Percentiles rank a stretch among this genome's conserved stretches.
These are phyloP conservation scores for Peromyscus nudipes DNA, from an alignment of 2,797 vertebrate genomes.

Conservation along the genomic window DNA sequence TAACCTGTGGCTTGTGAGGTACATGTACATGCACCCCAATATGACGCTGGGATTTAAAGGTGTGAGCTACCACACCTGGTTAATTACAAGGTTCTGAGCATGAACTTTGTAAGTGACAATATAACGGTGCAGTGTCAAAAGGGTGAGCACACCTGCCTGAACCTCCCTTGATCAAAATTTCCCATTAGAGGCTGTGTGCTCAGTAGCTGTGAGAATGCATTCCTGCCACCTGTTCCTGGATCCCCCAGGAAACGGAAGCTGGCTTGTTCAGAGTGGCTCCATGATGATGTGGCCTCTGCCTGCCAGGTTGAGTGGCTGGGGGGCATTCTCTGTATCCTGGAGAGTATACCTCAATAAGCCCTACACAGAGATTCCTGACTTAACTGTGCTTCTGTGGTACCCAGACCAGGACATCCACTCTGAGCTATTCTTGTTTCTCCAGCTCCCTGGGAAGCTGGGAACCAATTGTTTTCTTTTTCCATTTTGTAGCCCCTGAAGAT, in stretches of 20 bases:
- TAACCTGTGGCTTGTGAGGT: background rate
- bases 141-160: background rate
- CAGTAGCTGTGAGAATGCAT: background rate
- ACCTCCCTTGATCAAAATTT: background rate
- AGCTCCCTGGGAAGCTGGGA: background rate
- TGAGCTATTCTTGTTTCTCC: background rate
- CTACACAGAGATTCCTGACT: background rate
- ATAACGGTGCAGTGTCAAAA: background rate
- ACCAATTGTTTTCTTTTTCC: background rate
- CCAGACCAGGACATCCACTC: background rate
- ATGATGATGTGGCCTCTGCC: background rate
- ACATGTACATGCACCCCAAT: background rate
- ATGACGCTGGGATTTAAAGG: background rate
- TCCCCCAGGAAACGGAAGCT: background rate
- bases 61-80: background rate
- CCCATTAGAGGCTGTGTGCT: background rate
- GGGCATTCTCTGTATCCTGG: background rate
- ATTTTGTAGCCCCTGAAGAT: background rate
- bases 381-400: background rate
- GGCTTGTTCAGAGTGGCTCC: background rate
- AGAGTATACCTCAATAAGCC: background rate
- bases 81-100: background rate
- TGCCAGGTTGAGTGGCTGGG: background rate
- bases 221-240: background rate
- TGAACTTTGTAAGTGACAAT: background rate